These are phyloP conservation scores for Leistus spinibarbis DNA, from an alignment of 2,888 invertebrate species.

Conservation along the genomic window DNA sequence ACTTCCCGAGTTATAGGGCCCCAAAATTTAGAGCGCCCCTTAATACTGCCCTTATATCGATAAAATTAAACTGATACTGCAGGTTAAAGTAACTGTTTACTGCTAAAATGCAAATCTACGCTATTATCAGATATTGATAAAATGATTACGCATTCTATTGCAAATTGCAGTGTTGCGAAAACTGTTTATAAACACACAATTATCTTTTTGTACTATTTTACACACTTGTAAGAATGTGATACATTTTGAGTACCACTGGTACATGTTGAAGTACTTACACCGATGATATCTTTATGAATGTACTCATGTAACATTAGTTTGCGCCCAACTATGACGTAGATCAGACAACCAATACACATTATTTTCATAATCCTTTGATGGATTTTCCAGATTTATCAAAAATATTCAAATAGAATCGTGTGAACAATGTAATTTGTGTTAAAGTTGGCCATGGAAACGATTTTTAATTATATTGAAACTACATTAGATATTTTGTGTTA, in stretches of 20 bases:
- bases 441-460: conserved; percentile 12
- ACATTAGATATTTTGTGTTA: conserved; percentile 30
- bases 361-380: too few species aligned
- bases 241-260: neutral
- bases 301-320: neutral
- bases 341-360: neutral
- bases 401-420: too few species aligned
- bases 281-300: neutral
- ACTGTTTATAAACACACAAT: neutral
- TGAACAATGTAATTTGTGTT: too few species aligned
- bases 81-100: neutral
- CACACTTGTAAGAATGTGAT: neutral
- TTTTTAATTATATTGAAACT: conserved; percentile 32
- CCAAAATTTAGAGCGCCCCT: too few species aligned
- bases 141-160: neutral
- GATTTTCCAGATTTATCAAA: too few species aligned
- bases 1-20: too few species aligned
- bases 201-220: neutral
- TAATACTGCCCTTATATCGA: too few species aligned
- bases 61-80: too few species aligned
- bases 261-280: neutral
- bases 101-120: conserved; percentile 2
- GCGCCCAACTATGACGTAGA: neutral
- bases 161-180: neutral
- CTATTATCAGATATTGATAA: conserved; percentile 9